A percentile compares a stretch with the other conserved stretches of the same genome.
Conservation (phyloP, 2,888 invertebrate species). For the Tetropium fuscum region DNA sequence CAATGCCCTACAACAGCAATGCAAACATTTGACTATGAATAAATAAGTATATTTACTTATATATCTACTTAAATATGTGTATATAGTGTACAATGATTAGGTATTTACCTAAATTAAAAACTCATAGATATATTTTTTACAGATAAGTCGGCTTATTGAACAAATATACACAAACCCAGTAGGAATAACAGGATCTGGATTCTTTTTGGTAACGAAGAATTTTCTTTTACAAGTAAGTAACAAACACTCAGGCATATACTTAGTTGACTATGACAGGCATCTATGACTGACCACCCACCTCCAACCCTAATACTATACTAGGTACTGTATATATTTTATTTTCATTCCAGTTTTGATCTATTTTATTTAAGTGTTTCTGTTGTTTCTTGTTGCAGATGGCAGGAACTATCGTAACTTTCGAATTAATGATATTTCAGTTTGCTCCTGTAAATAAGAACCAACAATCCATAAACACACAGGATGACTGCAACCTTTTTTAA, state of each 20-base stretch:
- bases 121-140: too few relatives aligned
- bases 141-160: constrained; percentile 72
- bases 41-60: too few relatives aligned
- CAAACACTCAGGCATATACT: not conserved
- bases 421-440: constrained; percentile 58
- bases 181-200: constrained; percentile 71
- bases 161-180: constrained; percentile 71
- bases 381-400: constrained; percentile 51
- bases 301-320: too few relatives aligned
- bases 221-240: constrained; percentile 70
- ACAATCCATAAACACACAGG: constrained; percentile 25
- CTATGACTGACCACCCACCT: too few relatives aligned
- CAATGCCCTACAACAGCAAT: too few relatives aligned
- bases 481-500: constrained; percentile 28
- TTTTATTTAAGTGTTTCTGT: constrained; percentile 4
- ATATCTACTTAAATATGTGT: too few relatives aligned
- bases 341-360: too few relatives aligned
- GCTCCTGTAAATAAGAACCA: constrained; percentile 46
- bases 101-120: not conserved
- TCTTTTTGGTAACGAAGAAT: constrained; percentile 70
- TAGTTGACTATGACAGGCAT: not conserved
- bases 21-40: too few relatives aligned
- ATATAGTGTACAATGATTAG: too few relatives aligned
- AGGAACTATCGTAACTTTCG: constrained; percentile 58
- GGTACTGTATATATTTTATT: too few relatives aligned